Conservation (phyloP, 2,888 invertebrate species). For the Sympetrum striolatum region DNA sequence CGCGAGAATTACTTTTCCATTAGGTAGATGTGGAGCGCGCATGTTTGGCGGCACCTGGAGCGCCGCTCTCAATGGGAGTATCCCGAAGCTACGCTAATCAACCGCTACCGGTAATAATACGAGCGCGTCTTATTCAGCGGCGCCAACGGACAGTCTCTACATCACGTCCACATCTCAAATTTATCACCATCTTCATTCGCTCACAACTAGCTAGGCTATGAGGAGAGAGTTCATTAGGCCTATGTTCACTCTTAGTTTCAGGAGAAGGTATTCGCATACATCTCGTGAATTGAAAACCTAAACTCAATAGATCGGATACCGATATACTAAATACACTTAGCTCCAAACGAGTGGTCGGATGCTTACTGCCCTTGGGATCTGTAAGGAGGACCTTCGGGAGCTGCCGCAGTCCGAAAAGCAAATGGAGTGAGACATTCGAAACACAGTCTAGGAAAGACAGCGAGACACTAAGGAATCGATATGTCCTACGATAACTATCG, state of each 20-base stretch:
- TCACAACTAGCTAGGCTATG: conserved; percentile 18
- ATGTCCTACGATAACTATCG: no score
- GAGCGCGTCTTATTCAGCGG: neutral
- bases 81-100: neutral
- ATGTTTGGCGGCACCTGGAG: neutral
- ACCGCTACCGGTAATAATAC: neutral
- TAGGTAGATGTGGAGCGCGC: neutral
- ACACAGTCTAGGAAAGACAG: no score
- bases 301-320: neutral
- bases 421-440: no score
- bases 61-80: neutral
- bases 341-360: neutral
- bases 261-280: neutral
- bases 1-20: neutral
- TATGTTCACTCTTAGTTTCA: conserved; percentile 4
- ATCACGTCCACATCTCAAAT: neutral
- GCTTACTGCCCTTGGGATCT: neutral
- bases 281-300: neutral
- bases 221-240: neutral
- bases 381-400: no score
- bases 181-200: neutral
- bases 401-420: no score
- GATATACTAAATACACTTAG: neutral
- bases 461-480: no score
- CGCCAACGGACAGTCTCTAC: neutral